phyloP scores from a whole-genome alignment of 92 coral and sea anemone genomes.

The Siderastrea radians region DNA sequence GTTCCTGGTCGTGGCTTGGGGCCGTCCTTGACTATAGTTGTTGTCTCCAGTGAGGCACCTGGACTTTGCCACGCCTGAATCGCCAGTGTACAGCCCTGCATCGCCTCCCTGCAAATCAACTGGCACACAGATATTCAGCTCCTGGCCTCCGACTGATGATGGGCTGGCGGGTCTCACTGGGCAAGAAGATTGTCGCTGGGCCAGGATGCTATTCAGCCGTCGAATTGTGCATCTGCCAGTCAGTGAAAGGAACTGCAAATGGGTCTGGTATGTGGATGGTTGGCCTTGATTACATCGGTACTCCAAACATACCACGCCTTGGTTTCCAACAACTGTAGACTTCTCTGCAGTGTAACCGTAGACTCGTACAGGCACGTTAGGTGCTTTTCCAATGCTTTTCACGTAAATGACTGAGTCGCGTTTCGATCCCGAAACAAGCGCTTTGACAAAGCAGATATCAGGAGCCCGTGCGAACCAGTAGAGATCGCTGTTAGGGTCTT shows the following conservation, averaged over 20 bases:
- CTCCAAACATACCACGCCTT: slow-evolving; percentile 18
- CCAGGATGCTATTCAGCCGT: background rate
- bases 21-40: background rate
- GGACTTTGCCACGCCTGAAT: slow-evolving; percentile 1
- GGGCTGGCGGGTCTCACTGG: background rate
- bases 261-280: background rate
- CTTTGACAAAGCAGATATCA: slow-evolving; percentile 28
- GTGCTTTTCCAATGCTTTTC: background rate
- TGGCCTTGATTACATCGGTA: background rate
- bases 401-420: slow-evolving; percentile 24
- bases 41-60: slow-evolving; percentile 26
- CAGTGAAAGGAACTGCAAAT: background rate
- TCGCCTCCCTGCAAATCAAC: slow-evolving; percentile 3
- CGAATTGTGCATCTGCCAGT: background rate
- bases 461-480: background rate
- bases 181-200: background rate
- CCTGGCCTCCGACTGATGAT: background rate
- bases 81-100: slow-evolving; percentile 16
- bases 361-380: background rate
- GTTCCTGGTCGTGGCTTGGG: background rate
- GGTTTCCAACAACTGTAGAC: background rate
- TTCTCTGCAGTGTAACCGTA: slow-evolving; percentile 3
- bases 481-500: background rate
- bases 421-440: slow-evolving; percentile 1
- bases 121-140: slow-evolving; percentile 13